These are phyloP conservation scores for Copidosoma aretas DNA, from an alignment of 2,888 invertebrate species.

Conservation along the genomic window DNA sequence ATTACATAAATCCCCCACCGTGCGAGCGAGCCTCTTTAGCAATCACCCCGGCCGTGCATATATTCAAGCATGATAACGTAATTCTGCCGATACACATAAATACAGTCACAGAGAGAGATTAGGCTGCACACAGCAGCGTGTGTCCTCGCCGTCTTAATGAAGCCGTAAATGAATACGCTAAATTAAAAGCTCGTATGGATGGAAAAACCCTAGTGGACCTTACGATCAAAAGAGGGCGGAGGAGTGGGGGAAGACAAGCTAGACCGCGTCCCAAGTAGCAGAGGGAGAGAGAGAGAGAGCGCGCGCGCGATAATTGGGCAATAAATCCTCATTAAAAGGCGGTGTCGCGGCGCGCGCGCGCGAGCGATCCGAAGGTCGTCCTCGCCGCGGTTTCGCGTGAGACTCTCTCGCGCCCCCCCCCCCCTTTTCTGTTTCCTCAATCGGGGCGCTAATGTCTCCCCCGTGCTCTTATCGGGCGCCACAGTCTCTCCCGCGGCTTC, in stretches of 20 bases:
- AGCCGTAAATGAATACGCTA: slow-evolving; percentile 16
- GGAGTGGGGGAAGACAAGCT: neutral
- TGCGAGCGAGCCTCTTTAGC: too few species aligned
- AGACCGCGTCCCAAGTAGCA: neutral
- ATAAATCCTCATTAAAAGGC: slow-evolving; percentile 34
- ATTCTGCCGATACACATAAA: too few species aligned
- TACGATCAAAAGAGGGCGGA: neutral
- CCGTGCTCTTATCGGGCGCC: slow-evolving; percentile 15
- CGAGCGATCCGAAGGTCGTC: neutral
- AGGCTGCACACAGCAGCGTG: too few species aligned
- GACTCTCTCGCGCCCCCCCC: too few species aligned
- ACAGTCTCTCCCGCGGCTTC: slow-evolving; percentile 9
- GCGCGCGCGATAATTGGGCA: slow-evolving; percentile 27
- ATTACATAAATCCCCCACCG: slow-evolving; percentile 7
- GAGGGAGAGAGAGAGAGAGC: slow-evolving; percentile 3
- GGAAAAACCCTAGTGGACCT: neutral
- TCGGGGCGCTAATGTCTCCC: neutral
- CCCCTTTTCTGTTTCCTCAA: too few species aligned
- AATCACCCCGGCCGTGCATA: too few species aligned
- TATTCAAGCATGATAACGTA: too few species aligned
- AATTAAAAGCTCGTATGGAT: neutral
- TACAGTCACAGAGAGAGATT: too few species aligned
- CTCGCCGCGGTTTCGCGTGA: too few species aligned
- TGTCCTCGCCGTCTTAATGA: slow-evolving; percentile 3
- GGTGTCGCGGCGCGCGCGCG: slow-evolving; percentile 1